Conservation (phyloP, 2,888 invertebrate species). For the Folsomia candida region DNA sequence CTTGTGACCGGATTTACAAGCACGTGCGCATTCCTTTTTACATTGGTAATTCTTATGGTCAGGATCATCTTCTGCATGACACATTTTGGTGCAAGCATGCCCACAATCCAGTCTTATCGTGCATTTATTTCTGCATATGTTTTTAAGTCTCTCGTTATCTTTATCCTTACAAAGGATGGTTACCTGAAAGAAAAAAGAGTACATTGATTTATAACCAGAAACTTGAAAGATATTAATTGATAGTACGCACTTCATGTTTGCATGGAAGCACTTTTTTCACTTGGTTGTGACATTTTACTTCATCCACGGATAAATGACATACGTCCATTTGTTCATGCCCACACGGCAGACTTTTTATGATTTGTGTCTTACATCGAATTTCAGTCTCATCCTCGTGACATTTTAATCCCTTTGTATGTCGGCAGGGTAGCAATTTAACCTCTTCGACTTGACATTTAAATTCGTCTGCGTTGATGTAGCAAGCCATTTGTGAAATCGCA, state of each 20-base stretch:
- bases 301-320: constrained; percentile 23
- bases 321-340: constrained; percentile 39
- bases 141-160: neutral
- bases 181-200: neutral
- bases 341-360: constrained; percentile 51
- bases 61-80: constrained; percentile 63
- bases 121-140: constrained; percentile 30
- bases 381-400: constrained; percentile 52
- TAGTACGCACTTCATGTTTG: constrained; percentile 37
- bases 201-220: too few relatives aligned
- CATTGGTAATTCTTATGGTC: constrained; percentile 56
- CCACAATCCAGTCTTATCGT: constrained; percentile 60
- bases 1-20: constrained; percentile 34
- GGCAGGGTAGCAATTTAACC: constrained; percentile 8
- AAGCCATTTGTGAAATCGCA: too few relatives aligned
- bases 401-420: constrained; percentile 15
- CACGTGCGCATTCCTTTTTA: constrained; percentile 31
- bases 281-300: constrained; percentile 22
- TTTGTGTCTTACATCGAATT: constrained; percentile 44
- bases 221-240: too few relatives aligned
- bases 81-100: constrained; percentile 61
- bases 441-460: constrained; percentile 42
- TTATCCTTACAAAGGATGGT: neutral
- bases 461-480: constrained; percentile 52
- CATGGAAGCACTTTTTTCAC: constrained; percentile 31